Evolutionary conservation across 2,113 vertebrate species (phyloP), one percentile per base, ranked within the genome.

Genomic region (Pimephales promelas): DNA sequence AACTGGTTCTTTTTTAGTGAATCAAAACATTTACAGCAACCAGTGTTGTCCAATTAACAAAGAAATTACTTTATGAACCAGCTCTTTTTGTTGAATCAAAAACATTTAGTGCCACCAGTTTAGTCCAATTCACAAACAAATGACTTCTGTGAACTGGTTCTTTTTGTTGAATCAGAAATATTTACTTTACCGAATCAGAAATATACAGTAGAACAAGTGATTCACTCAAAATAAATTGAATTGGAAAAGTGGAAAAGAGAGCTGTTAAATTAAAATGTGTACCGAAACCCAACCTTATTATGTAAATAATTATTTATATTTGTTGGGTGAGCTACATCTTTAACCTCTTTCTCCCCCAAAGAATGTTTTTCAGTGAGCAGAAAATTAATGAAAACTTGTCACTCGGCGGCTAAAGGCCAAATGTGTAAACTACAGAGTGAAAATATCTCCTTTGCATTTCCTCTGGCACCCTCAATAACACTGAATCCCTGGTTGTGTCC

Each of bases 381-480:
- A 40, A 61, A 40, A 43, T 43, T 1, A 16, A 43, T 24, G 34
- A 18, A 78, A 26, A 54, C 57, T 47, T 22, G 36, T 62, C 62
- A 81, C 57, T 62, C 72, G 57, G 57, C 72, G 34, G 14, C 26
- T 10, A 74, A 86, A 1, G 52, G 84, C 66, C 14, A 22, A 72
- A 75, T 78, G 72, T 75, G 84, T 83, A 88, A 87, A 47, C 74
- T 83, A 76, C 26, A 86, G 89, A 82, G 83, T 68, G 68, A 83
- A 40, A 49, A 68, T 34, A 86, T 89, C 86, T 89, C 83, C 83
- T 86, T 43, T 59, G 82, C 85, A 87, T 76, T 87, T 43, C 88
- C 74, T 84, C 10, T 16, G 56, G 61, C 18, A 52, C 18, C 43
- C 71, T 85, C 77, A 68, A 84, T 90, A 82, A 86, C 43, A 76